Conservation (phyloP, 2,113 vertebrate species). For the Indicator indicator region DNA sequence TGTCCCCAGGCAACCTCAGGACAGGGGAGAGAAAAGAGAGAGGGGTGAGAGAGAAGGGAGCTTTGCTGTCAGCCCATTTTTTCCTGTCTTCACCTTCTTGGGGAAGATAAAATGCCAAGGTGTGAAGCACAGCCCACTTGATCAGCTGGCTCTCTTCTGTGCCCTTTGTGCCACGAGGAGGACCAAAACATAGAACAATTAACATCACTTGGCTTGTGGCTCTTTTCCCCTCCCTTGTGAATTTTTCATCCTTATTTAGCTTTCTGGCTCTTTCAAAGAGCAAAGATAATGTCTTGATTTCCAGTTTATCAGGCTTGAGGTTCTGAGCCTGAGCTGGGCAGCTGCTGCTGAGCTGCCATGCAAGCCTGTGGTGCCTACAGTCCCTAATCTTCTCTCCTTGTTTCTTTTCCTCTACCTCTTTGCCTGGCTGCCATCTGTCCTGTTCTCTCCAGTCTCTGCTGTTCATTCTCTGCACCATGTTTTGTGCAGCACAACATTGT, state of each 20-base stretch:
- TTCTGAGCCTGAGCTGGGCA: neutral
- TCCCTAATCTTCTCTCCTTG: neutral
- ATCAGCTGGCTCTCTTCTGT: neutral
- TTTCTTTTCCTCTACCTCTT: neutral
- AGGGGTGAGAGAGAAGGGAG: neutral
- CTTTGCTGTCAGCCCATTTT: neutral
- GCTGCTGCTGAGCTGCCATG: neutral
- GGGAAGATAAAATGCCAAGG: neutral
- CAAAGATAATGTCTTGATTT: neutral
- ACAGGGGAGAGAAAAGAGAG: neutral
- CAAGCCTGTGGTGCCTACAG: fast-evolving
- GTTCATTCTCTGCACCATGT: neutral
- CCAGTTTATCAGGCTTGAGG: neutral
- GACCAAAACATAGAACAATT: neutral
- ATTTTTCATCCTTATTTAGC: slow-evolving; percentile 54
- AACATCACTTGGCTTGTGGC: neutral
- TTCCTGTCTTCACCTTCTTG: neutral
- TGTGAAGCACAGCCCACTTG: neutral
- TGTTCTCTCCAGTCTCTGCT: neutral
- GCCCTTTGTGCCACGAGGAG: neutral
- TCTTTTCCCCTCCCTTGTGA: neutral
- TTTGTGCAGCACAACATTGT: neutral
- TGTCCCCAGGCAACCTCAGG: slow-evolving; percentile 44
- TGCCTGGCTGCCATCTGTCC: neutral
- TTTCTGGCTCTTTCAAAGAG: neutral